These are phyloP conservation scores for Prunella strophiata DNA, from an alignment of 2,797 vertebrate species.

Conservation along the genomic window DNA sequence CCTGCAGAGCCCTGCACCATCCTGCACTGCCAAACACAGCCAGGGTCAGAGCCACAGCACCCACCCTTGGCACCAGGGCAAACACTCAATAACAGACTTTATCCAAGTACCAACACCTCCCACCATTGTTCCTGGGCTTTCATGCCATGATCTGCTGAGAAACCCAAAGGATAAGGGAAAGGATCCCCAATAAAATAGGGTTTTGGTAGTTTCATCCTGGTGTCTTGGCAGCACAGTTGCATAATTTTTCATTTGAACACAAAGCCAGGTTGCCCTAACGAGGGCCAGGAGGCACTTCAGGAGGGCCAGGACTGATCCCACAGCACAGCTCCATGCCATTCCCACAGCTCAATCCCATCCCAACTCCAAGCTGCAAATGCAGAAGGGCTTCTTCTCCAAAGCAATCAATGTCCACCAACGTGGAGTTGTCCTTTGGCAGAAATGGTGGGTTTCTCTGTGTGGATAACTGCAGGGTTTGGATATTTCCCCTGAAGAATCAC, in stretches of 20 bases:
- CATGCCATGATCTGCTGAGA: neutral
- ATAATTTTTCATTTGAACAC: neutral
- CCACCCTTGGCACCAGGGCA: accelerated
- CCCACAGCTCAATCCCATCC: neutral
- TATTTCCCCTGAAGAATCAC: neutral
- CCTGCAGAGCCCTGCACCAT: neutral
- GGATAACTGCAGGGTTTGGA: neutral
- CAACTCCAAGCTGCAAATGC: neutral
- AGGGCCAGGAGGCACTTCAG: neutral
- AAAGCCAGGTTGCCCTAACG: accelerated
- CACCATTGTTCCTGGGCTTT: neutral
- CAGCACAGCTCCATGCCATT: accelerated
- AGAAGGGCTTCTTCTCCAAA: neutral
- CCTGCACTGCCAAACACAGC: neutral
- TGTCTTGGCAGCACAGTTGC: neutral
- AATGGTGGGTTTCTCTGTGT: neutral
- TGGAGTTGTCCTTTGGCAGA: neutral
- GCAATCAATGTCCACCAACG: accelerated
- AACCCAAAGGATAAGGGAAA: neutral
- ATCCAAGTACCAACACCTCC: neutral
- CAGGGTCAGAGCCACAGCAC: accelerated
- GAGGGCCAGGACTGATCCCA: neutral
- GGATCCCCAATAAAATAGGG: neutral
- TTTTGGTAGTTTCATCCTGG: neutral
- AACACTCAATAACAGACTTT: neutral